Evolutionary conservation across 2,888 invertebrate genomes (phyloP).

Genomic region (Arctia plantaginis): DNA sequence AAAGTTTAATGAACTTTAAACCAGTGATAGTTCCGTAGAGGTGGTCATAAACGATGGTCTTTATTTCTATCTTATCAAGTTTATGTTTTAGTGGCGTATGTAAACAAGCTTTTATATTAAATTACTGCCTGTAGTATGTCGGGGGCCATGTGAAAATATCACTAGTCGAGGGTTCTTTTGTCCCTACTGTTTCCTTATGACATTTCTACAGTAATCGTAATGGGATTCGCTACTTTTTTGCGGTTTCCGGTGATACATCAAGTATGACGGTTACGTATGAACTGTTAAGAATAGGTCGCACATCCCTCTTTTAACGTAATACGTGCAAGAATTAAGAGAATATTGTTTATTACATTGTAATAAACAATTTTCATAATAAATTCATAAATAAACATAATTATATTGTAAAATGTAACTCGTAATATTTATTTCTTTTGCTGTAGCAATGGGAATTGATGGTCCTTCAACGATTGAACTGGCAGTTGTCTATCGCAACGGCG

Average conservation of each 20-base stretch:
- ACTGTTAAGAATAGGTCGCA: conserved; percentile 69
- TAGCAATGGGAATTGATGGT: conserved; percentile 94
- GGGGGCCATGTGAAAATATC: conserved; percentile 45
- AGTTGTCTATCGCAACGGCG: conserved; percentile 91
- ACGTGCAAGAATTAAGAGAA: conserved; percentile 53
- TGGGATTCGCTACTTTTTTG: conserved; percentile 80
- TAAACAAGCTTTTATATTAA: conserved; percentile 38
- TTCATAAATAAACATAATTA: conserved; percentile 55
- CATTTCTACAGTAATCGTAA: conserved; percentile 73
- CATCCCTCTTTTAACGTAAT: conserved; percentile 61
- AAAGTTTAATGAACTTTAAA: conserved; percentile 50
- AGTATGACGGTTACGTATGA: conserved; percentile 84
- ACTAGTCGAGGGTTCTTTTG: conserved; percentile 40
- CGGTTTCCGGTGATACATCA: conserved; percentile 82
- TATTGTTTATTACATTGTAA: conserved; percentile 65
- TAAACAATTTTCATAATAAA: too few relatives aligned
- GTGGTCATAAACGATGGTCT: conserved; percentile 37
- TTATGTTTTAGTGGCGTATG: conserved; percentile 37
- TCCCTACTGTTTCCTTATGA: conserved; percentile 58
- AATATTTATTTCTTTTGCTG: conserved; percentile 60
- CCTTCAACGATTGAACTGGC: conserved; percentile 92
- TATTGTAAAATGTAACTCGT: conserved; percentile 45
- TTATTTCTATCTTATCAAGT: conserved; percentile 56
- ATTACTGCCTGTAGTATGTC: conserved; percentile 48
- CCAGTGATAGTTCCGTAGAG: conserved; percentile 27